Conservation (phyloP, 2,113 vertebrate species). For the Phyllostomus hastatus region DNA sequence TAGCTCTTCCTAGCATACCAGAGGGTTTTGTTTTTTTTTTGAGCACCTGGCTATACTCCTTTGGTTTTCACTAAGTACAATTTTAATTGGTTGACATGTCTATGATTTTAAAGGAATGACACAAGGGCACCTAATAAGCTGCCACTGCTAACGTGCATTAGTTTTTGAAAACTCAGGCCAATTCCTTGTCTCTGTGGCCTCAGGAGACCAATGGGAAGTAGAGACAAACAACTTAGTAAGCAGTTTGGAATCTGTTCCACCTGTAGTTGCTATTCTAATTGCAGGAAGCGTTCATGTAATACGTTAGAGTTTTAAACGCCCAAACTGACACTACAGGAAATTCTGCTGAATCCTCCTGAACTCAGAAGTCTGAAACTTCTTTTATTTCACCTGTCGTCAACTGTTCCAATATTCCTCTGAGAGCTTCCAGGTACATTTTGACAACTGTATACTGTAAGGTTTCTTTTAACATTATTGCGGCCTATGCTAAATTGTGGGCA, state of each 20-base stretch:
- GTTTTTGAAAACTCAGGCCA: constrained; percentile 13
- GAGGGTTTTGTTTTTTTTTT: neutral
- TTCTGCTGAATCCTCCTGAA: constrained; percentile 59
- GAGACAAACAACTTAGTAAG: constrained; percentile 57
- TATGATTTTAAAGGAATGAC: constrained; percentile 61
- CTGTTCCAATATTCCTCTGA: constrained; percentile 42
- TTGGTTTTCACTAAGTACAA: neutral
- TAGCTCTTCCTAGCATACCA: neutral
- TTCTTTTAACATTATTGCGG: neutral
- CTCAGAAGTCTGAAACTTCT: constrained; percentile 4
- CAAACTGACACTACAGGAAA: constrained; percentile 61
- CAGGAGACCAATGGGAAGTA: constrained; percentile 34
- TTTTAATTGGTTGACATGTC: constrained; percentile 53
- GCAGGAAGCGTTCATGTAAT: constrained; percentile 33
- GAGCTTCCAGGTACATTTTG: constrained; percentile 37
- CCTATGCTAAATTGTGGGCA: neutral
- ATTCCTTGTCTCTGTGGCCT: constrained; percentile 40
- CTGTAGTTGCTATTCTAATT: constrained; percentile 58
- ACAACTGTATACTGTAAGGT: constrained; percentile 47
- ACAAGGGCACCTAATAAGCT: constrained; percentile 43
- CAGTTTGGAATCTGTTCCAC: constrained; percentile 48
- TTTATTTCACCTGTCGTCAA: constrained; percentile 37
- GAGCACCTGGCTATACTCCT: neutral
- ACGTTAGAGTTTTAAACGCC: constrained; percentile 28
- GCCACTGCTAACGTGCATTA: constrained; percentile 6